Evolutionary conservation across 2,797 vertebrate genomes (phyloP), one percentile per base, ranked within the genome.

Genomic region (Myotis findleyi): DNA sequence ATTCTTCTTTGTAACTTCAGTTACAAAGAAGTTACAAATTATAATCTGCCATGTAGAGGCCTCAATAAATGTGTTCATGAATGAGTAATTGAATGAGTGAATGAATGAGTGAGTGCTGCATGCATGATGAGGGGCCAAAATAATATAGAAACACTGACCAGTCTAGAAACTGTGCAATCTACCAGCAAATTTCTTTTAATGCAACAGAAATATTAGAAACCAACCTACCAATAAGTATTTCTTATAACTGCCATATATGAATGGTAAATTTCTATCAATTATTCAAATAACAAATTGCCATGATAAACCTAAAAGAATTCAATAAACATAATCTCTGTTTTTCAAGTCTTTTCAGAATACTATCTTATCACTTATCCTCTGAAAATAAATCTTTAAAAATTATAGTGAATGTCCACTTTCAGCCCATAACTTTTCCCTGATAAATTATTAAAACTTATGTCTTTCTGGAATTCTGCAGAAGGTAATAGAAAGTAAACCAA

Each of bases 381-480:
- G 18, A 55, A 89, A 49, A 68, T 44, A 89, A 75, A 83, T 73
- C 41, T 75, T 94, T 69, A 27, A 27, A 93, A 95, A 87, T 21
- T 55, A 18, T 33, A 83, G n/a, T 87, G 73, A 38, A 81, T 53
- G 11, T 81, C 20, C 3, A 69, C 66, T 87, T 59, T 68, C 10
- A 47, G 5, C 18, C 21, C 12, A 1, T 73, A 77, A 53, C 25
- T 62, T 69, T 88, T 71, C 30, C 30, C 17, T 41, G 16, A 12
- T 1, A 55, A 79, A 59, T 87, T 62, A 62, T 16, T 68, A 92
- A 62, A 68, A 55, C 3, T 49, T 10, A 10, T 12, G 7, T 36
- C 44, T 95, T 73, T 44, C 38, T 84, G 30, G 16, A 47, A 89
- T n/a, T 94, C 51, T 51, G 25, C 41, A 55, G 57, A 86, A 71